Evolutionary conservation across 2,888 invertebrate species (phyloP), one percentile per base, ranked within the genome.

Genomic region (Coelogynopora nodosa): DNA sequence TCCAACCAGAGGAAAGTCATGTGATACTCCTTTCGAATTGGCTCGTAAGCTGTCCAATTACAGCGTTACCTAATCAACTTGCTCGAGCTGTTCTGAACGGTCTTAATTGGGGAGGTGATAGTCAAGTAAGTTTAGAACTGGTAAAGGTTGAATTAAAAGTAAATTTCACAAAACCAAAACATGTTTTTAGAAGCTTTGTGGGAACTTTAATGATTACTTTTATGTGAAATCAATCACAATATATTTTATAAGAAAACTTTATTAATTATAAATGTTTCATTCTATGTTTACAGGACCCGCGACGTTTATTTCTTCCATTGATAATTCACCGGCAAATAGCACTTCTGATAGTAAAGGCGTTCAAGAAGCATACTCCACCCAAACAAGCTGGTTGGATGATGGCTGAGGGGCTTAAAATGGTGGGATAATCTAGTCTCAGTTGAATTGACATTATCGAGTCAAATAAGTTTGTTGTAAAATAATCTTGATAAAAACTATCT

Each of bases 1-100:
- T 95, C 95, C 92, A 93, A 84, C 94, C 95, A 0, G 92, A 92
- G 67, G 94, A 94, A 88, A 93, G 93, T 30, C 95, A 95, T 91
- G 92, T 95, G 86, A 92, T 93, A 87, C 92, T 94, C 0, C 91
- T 95, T 18, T 93, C 94, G 0, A 93, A 92, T 88, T 95, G 95
- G 94, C 90, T 96, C 85, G 92, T 94, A 30, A 93, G 94, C 88
- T 93, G 93, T 90, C 92, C 94, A 80, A 93, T 94, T 49, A 92
- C 93, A 67, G 93, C 94, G 0, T 92, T 93, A 0, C 94, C 95
- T 90, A 95, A 93, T 90, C 94, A 94, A 90, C 92, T 95, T 88
- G 94, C 95, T 0, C 93, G 95, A 84, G 93, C 94, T 89, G 93
- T 95, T 85, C 92, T 95, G 49, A 93, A 94, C 26, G 93, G 94